Base-by-base conservation (phyloP, 2,888 invertebrate genomes). In the Escarpia spicata region DNA sequence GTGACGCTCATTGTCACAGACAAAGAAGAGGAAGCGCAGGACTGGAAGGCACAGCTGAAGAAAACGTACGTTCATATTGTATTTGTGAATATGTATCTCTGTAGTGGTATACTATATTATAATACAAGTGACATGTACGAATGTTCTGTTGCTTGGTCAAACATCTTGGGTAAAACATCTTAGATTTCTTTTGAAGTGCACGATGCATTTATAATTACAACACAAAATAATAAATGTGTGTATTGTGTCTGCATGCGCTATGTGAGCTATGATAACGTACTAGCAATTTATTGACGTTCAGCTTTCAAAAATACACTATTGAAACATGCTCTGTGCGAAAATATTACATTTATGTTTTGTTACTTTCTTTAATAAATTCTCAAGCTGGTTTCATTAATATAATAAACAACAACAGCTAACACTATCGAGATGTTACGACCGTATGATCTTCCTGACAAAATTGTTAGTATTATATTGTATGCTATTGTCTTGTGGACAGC, bases 1-100 rank as follows among this genome's bases (percentile, higher is more conserved):
- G 96, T 95, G 12, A 96, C 96, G 0, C 95, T 96, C 58, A 96
- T 96, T 94, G 96, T 96, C 15, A 96, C 96, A 2, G 95, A 96
- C 93, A 96, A 96, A 91, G 95, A 95, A 52, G 96, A 96, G 92
- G 96, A 96, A 92, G 96, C 95, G 1, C 95, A 95, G 75, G 96
- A 96, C 94, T 96, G 96, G 96, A 95, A 95, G 92, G 94, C 95
- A 9, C 94, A 95, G 92, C 95, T 96, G 92, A 96, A 96, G 94
- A 96, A 96, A 94, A 95, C 95, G 96, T 96, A 93, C 93, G 94
- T 93, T 90, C 31, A 43, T 92, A 60, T 90, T 92, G 52, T 92
- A 89, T 93, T 19, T 19, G 43, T 43, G 3, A 91, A 91, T 44
- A 91, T 15, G 19, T 31, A 26, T 91, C n/a, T 91, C 43, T 37